Evolutionary conservation across 2,888 invertebrate genomes (phyloP).

Genomic region (Sisyra nigra): DNA sequence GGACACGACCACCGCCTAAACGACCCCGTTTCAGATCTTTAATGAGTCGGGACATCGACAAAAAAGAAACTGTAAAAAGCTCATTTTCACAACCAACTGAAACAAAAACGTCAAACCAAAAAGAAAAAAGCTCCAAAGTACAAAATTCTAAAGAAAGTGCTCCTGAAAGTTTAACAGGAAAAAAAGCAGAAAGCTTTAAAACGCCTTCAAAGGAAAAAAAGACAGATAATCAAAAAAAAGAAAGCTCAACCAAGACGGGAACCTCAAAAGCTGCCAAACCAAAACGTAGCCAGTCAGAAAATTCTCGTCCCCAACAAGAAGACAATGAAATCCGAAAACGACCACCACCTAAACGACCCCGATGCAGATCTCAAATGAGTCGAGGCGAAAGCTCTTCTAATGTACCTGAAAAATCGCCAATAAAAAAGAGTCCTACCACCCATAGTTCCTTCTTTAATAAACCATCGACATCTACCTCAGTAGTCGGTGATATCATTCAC

Average conservation of each 20-base stretch:
- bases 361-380: constrained; percentile 14
- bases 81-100: no score
- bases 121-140: no score
- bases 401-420: constrained; percentile 7
- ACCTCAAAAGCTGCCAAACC: neutral
- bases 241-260: no score
- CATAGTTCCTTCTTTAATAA: constrained; percentile 13
- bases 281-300: neutral
- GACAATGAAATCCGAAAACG: constrained; percentile 18
- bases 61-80: no score
- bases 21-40: no score
- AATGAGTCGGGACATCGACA: no score
- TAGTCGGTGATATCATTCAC: constrained; percentile 28
- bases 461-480: constrained; percentile 18
- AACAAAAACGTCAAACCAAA: no score
- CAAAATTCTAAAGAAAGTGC: no score
- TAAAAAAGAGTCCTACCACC: neutral
- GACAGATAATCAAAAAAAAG: neutral
- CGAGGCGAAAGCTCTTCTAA: constrained; percentile 1
- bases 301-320: constrained; percentile 1
- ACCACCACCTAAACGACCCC: no score
- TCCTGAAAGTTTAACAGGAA: no score
- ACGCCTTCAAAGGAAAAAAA: neutral
- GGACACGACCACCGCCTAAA: no score
- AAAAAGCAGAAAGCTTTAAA: no score